Evolutionary conservation across 2,797 vertebrate species (phyloP), one percentile per base, ranked within the genome.

Genomic region (Galagoides demidoff): DNA sequence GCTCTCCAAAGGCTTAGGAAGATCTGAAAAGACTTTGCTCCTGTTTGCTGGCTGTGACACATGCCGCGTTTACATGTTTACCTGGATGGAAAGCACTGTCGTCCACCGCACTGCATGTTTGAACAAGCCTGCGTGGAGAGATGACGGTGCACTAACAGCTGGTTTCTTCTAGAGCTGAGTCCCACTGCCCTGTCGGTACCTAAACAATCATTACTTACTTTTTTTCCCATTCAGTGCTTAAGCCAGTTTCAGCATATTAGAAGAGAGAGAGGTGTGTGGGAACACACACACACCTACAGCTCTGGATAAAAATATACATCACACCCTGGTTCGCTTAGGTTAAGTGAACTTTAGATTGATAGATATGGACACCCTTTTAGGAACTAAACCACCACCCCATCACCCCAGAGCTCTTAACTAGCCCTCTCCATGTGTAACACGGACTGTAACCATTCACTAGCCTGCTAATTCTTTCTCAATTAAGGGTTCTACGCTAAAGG

Each of bases 301-400:
- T 8, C 37, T 2, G 39, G 55, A 43, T 74, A 96, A 84, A 86
- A 92, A 39, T 88, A 83, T 20, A 78, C 76, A 55, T 55, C 7
- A 85, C 11, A 84, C 81, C 89, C 88, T 91, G 52, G 87, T 96
- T 95, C 91, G 61, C 59, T 90, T 89, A 81, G 66, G n/a, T 92
- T 94, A 96, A 92, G 82, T 94, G 97, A 88, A 83, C 92, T 98
- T 91, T 17, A 88, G 49, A 49, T 96, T 82, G 59, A 71, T 94
- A 55, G 2, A 23, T 71, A 16, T 43, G 23, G 55, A 29, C 16
- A 55, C 31, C 34, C 64, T 96, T 96, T 39, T 55, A 71, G 45
- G 22, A 86, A 57, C 43, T 20, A 20, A 64, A 43, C 17, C 1
- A 61, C 74, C 68, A 31, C 3, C 66, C 2, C 13, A 71, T 17